phyloP scores from a whole-genome alignment of 2,797 vertebrate genomes.

The Bovichtus diacanthus region DNA sequence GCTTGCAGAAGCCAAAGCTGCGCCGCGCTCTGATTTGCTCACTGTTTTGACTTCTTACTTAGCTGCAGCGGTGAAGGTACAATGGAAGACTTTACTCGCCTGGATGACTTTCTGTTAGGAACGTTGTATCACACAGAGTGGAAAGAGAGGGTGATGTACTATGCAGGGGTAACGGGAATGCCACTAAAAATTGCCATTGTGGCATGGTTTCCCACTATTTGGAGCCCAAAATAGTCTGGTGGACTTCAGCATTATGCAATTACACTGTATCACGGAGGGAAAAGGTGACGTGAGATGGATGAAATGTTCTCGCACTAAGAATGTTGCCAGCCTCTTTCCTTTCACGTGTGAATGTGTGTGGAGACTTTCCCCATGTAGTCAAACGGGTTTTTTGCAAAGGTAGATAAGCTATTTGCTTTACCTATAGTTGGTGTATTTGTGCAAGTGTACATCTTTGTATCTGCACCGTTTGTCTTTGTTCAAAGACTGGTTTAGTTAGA shows the following conservation, averaged over 20 bases:
- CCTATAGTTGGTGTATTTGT: not conserved
- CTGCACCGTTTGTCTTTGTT: conserved; percentile 13
- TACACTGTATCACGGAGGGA: conserved; percentile 73
- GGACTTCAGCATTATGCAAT: conserved; percentile 77
- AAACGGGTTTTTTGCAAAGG: conserved; percentile 53
- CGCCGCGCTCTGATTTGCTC: conserved; percentile 47
- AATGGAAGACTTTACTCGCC: conserved; percentile 74
- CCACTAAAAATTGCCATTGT: conserved; percentile 66
- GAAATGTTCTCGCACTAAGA: conserved; percentile 80
- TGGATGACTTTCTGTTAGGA: conserved; percentile 58
- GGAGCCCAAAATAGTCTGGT: conserved; percentile 64
- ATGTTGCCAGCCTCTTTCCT: conserved; percentile 72
- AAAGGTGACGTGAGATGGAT: conserved; percentile 81
- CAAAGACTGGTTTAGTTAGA: conserved; percentile 26
- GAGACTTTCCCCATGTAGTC: conserved; percentile 50
- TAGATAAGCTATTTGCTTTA: conserved; percentile 20
- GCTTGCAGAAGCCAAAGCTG: conserved; percentile 63
- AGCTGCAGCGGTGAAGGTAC: conserved; percentile 50
- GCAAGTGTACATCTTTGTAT: conserved; percentile 22
- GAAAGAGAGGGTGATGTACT: conserved; percentile 74
- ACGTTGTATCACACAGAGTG: conserved; percentile 65
- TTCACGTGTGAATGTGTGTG: conserved; percentile 59
- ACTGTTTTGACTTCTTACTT: conserved; percentile 70
- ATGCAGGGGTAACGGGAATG: conserved; percentile 70
- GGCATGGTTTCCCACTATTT: conserved; percentile 76